Conservation (phyloP, 2,113 vertebrate genomes). For the Ascaphus truei region DNA sequence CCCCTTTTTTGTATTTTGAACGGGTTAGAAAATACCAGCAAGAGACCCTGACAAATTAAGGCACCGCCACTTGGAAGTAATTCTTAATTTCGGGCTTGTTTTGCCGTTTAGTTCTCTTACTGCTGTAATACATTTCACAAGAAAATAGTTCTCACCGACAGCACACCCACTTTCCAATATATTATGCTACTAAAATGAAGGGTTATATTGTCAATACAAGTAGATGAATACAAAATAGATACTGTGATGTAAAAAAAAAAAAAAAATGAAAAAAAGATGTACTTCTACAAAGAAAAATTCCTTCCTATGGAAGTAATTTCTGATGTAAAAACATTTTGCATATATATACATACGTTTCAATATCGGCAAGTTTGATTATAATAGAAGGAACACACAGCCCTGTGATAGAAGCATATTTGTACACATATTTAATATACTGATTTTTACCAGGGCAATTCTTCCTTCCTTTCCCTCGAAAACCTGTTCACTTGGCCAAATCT, state of each 20-base stretch:
- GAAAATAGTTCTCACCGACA: background rate
- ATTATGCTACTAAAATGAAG: background rate
- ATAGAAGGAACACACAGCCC: too few species aligned
- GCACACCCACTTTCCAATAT: background rate
- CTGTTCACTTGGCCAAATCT: background rate
- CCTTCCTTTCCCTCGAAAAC: too few species aligned
- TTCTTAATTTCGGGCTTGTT: too few species aligned
- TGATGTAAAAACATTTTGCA: background rate
- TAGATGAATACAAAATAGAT: background rate
- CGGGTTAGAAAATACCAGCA: too few species aligned
- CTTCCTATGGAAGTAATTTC: slow-evolving; percentile 36
- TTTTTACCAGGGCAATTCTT: too few species aligned
- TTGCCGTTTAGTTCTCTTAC: background rate
- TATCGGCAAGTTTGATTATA: too few species aligned
- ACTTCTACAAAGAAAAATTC: background rate
- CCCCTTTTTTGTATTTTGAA: background rate
- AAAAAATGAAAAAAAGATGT: too few species aligned
- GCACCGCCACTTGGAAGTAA: too few species aligned
- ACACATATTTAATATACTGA: too few species aligned
- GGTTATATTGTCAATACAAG: slow-evolving; percentile 3
- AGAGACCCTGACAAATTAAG: too few species aligned
- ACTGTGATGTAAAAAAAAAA: slow-evolving; percentile 23
- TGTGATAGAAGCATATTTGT: too few species aligned
- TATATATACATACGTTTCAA: background rate
- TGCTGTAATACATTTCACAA: background rate